These are phyloP conservation scores for Carassius auratus DNA, from an alignment of 2,113 vertebrate genomes.

Conservation along the genomic window DNA sequence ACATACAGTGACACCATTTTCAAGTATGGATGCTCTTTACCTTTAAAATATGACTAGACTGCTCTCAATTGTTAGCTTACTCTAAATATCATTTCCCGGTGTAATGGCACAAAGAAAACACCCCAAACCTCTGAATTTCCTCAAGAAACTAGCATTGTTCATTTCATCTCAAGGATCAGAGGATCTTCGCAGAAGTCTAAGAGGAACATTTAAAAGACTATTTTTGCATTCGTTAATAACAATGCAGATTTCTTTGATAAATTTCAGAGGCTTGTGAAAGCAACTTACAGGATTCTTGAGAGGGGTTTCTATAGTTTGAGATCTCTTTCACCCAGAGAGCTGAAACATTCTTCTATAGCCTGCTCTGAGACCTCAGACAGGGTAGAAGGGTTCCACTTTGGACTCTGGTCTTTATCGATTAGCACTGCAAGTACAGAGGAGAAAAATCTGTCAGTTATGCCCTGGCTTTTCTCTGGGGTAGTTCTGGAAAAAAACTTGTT, in stretches of 20 bases:
- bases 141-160: background rate
- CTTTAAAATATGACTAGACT: background rate
- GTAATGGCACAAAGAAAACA: background rate
- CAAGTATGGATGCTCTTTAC: background rate
- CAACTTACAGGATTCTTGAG: background rate
- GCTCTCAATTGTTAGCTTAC: background rate
- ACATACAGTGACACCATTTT: background rate
- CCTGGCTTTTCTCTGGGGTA: background rate
- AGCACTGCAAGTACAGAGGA: conserved; percentile 76
- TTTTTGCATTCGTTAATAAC: conserved; percentile 25
- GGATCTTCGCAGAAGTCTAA: background rate
- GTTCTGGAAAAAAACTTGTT: background rate
- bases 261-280: background rate
- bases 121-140: background rate
- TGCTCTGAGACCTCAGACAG: conserved; percentile 84
- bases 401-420: conserved; percentile 89
- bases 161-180: background rate
- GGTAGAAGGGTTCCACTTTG: conserved; percentile 85
- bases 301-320: conserved; percentile 76
- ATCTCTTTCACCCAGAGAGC: conserved; percentile 83
- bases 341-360: conserved; percentile 81
- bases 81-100: background rate
- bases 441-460: background rate
- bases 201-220: background rate
- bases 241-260: background rate